Conservation (phyloP, 2,888 invertebrate genomes). For the Mimas tiliae region DNA sequence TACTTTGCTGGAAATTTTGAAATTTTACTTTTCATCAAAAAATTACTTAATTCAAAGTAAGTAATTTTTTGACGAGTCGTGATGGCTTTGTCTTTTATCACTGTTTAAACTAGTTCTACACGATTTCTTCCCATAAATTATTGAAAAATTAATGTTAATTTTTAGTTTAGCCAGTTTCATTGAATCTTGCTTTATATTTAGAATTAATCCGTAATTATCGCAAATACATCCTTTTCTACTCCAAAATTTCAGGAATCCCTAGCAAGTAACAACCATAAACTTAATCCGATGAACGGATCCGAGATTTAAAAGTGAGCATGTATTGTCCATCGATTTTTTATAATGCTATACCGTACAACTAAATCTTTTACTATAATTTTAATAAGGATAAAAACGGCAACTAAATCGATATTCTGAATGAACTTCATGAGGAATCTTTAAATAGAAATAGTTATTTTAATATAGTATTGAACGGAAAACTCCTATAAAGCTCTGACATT, state of each 20-base stretch:
- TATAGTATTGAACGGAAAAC: neutral
- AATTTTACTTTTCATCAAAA: too few species aligned
- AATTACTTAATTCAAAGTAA: neutral
- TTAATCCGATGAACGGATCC: neutral
- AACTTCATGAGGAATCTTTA: neutral
- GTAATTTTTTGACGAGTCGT: neutral
- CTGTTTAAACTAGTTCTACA: neutral
- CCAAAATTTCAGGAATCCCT: neutral
- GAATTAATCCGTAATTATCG: neutral
- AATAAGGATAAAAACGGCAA: neutral
- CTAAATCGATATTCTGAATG: neutral
- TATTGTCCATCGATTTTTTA: neutral
- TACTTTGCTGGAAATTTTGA: neutral
- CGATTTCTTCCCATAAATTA: neutral
- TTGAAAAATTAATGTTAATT: too few species aligned
- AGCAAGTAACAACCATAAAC: neutral
- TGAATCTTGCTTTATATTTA: neutral
- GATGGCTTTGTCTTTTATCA: neutral
- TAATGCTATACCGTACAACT: neutral
- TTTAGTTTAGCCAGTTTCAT: too few species aligned
- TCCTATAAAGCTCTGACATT: slow-evolving; percentile 17
- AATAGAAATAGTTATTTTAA: neutral
- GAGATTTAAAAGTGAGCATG: neutral
- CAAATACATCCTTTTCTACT: neutral
- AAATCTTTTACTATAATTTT: neutral